Evolutionary conservation across 2,888 invertebrate species (phyloP).

Genomic region (Oscheius sp.): DNA sequence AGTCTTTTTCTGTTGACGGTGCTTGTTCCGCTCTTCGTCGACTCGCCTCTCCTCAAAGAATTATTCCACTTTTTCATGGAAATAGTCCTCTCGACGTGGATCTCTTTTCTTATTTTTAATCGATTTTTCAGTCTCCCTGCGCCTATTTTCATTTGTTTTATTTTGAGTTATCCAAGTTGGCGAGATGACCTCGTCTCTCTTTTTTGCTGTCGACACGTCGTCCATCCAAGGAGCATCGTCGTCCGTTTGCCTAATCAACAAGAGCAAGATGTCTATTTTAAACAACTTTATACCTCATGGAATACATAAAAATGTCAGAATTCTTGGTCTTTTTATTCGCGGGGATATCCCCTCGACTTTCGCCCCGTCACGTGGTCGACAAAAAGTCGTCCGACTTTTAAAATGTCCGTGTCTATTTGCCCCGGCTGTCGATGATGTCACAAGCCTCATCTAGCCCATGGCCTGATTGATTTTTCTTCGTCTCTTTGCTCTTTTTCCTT

Average conservation of each 20-base stretch:
- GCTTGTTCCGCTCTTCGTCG: slow-evolving; percentile 5
- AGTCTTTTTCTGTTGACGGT: slow-evolving; percentile 3
- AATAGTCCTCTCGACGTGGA: slow-evolving; percentile 27
- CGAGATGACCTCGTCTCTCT: neutral
- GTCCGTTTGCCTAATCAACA: neutral
- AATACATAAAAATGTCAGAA: slow-evolving; percentile 31
- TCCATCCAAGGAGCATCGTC: neutral
- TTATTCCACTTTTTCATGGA: slow-evolving; percentile 25
- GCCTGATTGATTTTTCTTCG: too few species aligned
- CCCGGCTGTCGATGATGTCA: too few species aligned
- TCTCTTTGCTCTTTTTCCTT: too few species aligned
- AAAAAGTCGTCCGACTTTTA: too few species aligned
- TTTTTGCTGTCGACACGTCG: neutral
- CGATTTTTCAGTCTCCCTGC: slow-evolving; percentile 2
- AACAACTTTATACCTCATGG: slow-evolving; percentile 5
- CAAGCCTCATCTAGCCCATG: too few species aligned
- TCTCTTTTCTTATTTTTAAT: too few species aligned
- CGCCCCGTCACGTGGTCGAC: too few species aligned
- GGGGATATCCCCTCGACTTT: too few species aligned
- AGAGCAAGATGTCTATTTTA: slow-evolving; percentile 21
- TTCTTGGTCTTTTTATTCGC: too few species aligned
- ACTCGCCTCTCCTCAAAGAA: neutral
- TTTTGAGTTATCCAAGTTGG: slow-evolving; percentile 16
- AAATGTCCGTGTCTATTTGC: too few species aligned
- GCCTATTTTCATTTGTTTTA: slow-evolving; percentile 22